Percentiles rank a stretch among this genome's conserved stretches.
phyloP scores from a whole-genome alignment of 2,113 vertebrate species.

The Agapornis roseicollis region DNA sequence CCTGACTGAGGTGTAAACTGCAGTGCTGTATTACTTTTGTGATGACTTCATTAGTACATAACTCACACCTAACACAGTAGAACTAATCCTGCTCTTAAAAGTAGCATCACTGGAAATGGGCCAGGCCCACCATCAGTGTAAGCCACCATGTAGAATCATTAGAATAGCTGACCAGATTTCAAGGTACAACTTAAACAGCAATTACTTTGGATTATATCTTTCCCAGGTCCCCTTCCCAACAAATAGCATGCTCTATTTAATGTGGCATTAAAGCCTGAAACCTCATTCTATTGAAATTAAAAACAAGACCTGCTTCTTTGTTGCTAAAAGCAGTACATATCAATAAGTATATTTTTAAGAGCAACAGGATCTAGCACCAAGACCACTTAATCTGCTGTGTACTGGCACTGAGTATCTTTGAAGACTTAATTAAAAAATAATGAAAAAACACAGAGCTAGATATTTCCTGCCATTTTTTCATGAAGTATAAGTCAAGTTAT shows the following conservation, averaged over 20 bases:
- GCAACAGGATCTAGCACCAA: background rate
- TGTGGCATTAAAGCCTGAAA: background rate
- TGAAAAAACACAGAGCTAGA: background rate
- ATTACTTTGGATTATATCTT: background rate
- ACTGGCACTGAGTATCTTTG: background rate
- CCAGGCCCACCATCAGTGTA: too few species aligned
- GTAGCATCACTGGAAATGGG: background rate
- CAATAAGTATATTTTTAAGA: background rate
- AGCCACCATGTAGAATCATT: background rate
- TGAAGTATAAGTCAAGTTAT: background rate
- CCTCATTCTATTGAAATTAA: background rate
- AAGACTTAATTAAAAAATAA: constrained; percentile 25
- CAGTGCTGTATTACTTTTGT: background rate
- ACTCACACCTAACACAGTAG: fast-evolving
- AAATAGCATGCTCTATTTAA: background rate
- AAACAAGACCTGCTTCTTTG: background rate
- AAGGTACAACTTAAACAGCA: background rate
- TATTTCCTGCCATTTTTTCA: constrained; percentile 11
- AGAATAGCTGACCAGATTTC: background rate
- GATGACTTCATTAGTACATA: background rate
- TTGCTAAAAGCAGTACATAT: background rate
- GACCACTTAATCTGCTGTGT: constrained; percentile 3
- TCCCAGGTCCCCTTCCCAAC: background rate
- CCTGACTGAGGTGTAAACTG: background rate
- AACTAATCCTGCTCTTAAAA: background rate